Evolutionary conservation across 2,888 invertebrate genomes (phyloP).

Genomic region (Cheilosia scutellata): DNA sequence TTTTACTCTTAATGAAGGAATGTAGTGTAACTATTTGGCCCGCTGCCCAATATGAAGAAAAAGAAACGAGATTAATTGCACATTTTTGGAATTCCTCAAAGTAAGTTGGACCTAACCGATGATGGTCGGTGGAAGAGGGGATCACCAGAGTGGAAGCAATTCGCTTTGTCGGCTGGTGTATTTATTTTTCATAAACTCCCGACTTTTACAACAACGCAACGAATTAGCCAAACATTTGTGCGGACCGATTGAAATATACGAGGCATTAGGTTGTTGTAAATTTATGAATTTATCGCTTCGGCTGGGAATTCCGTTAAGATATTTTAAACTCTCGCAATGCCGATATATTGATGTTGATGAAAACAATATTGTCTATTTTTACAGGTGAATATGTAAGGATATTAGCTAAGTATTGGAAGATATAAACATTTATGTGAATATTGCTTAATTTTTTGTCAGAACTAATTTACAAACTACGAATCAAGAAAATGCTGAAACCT

Average conservation of each 20-base stretch:
- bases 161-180: constrained; percentile 53
- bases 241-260: constrained; percentile 41
- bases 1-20: constrained; percentile 57
- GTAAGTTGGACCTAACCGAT: constrained; percentile 38
- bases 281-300: constrained; percentile 35
- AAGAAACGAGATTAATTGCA: constrained; percentile 78
- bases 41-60: constrained; percentile 50
- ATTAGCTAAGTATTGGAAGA: no score
- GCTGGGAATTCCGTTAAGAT: constrained; percentile 20
- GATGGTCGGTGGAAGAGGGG: neutral
- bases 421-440: no score
- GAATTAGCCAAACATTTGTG: constrained; percentile 56
- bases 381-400: neutral
- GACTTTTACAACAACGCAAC: constrained; percentile 42
- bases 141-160: constrained; percentile 6
- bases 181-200: constrained; percentile 30
- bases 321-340: neutral
- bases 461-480: no score
- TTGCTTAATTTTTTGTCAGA: no score
- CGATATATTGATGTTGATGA: neutral
- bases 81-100: constrained; percentile 78
- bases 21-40: constrained; percentile 56
- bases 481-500: no score
- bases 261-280: constrained; percentile 36
- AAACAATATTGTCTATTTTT: neutral